These are phyloP conservation scores for Enteromius radiatus DNA, from an alignment of 2,797 vertebrate species.

Conservation along the genomic window DNA sequence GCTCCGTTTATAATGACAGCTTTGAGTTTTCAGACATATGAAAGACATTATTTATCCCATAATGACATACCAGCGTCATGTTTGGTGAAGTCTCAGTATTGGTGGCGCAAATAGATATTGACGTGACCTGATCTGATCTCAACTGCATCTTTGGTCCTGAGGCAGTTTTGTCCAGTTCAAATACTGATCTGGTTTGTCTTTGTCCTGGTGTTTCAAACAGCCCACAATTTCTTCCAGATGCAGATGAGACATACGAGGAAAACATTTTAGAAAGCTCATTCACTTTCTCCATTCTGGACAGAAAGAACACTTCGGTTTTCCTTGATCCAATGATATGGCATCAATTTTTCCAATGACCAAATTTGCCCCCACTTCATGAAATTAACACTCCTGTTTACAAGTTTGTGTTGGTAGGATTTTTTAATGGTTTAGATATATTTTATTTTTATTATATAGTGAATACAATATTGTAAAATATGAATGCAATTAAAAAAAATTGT, in stretches of 20 bases:
- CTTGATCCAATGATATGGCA: too few species aligned
- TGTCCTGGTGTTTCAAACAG: background rate
- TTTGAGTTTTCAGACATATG: constrained; percentile 40
- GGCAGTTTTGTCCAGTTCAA: constrained; percentile 1
- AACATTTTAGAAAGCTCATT: background rate
- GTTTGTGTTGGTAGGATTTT: background rate
- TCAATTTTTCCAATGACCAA: background rate
- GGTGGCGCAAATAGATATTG: background rate
- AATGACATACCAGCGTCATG: constrained; percentile 27
- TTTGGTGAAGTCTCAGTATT: background rate
- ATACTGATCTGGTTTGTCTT: constrained; percentile 20
- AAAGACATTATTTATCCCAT: constrained; percentile 36
- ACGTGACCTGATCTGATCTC: background rate
- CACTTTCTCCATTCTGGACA: background rate
- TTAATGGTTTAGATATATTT: background rate
- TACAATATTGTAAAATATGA: background rate
- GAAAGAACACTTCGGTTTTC: background rate
- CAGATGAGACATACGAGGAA: background rate
- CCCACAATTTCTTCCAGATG: constrained; percentile 23
- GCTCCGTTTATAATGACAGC: constrained; percentile 46
- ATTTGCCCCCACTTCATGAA: background rate
- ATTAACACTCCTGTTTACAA: background rate
- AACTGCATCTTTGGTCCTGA: background rate
- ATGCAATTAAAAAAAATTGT: background rate
- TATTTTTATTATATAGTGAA: background rate